These are phyloP conservation scores for Notolepis coatsorum DNA, from an alignment of 2,797 vertebrate genomes.

Conservation along the genomic window DNA sequence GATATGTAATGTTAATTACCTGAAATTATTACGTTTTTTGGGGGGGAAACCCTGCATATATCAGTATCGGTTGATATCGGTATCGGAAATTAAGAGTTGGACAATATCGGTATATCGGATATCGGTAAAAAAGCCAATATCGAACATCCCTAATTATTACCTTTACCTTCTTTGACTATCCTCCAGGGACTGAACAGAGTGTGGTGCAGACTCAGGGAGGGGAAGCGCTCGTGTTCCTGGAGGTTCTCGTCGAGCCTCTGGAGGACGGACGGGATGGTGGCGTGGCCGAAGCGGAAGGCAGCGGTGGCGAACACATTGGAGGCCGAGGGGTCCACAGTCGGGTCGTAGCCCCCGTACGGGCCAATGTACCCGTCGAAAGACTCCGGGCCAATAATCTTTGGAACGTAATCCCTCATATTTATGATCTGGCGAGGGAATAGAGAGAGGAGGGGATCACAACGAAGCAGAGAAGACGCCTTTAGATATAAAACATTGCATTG, in stretches of 20 bases:
- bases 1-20: no score
- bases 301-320: conserved; percentile 95
- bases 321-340: conserved; percentile 83
- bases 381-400: conserved; percentile 89
- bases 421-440: conserved; percentile 84
- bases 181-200: conserved; percentile 95
- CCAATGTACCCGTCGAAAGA: conserved; percentile 85
- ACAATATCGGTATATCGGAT: no score
- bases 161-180: conserved; percentile 92
- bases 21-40: no score
- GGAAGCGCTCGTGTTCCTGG: conserved; percentile 81
- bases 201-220: conserved; percentile 82
- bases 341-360: conserved; percentile 86
- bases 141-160: no score
- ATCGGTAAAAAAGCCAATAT: no score
- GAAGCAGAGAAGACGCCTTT: conserved; percentile 10
- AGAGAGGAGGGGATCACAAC: conserved; percentile 4
- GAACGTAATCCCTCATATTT: conserved; percentile 92
- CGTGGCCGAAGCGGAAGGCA: conserved; percentile 95
- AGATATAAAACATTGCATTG: neutral
- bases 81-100: no score
- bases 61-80: no score
- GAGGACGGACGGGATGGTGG: conserved; percentile 83
- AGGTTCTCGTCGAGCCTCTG: conserved; percentile 85
- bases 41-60: no score